A percentile compares a stretch with the other conserved stretches of the same genome.
Conservation (phyloP, 2,113 vertebrate genomes). For the Vanacampus margaritifer region DNA sequence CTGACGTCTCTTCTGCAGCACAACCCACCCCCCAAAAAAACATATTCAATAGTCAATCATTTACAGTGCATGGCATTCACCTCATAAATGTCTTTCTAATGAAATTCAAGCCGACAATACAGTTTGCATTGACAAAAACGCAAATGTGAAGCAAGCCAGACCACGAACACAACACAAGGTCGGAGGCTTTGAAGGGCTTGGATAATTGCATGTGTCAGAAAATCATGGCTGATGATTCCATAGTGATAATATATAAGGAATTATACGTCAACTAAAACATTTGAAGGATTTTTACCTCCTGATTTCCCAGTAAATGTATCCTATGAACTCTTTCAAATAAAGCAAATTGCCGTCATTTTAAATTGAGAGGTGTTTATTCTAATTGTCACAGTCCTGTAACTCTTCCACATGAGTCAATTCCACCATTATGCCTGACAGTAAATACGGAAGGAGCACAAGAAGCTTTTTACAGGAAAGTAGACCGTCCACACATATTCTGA, state of each 20-base stretch:
- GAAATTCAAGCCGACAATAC: neutral
- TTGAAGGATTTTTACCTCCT: too few relatives aligned
- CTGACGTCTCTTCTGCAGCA: too few relatives aligned
- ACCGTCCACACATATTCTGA: neutral
- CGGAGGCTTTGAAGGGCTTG: neutral
- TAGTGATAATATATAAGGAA: neutral
- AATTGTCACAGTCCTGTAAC: neutral
- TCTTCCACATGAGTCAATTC: neutral
- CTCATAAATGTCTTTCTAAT: neutral
- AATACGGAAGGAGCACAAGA: neutral
- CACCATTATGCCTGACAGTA: neutral
- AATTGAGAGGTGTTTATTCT: too few relatives aligned
- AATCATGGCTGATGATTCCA: neutral
- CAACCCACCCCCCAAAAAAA: too few relatives aligned
- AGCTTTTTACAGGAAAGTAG: neutral
- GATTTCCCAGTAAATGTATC: too few relatives aligned
- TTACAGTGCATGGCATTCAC: neutral
- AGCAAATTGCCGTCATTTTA: too few relatives aligned
- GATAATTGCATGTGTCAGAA: neutral
- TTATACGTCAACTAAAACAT: too few relatives aligned
- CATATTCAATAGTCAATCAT: neutral
- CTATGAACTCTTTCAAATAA: too few relatives aligned
- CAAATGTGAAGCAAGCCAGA: neutral
- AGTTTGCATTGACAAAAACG: constrained; percentile 4
- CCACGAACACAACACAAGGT: neutral